These are phyloP conservation scores for Tiliqua scincoides DNA, from an alignment of 2,113 vertebrate species.

Conservation along the genomic window DNA sequence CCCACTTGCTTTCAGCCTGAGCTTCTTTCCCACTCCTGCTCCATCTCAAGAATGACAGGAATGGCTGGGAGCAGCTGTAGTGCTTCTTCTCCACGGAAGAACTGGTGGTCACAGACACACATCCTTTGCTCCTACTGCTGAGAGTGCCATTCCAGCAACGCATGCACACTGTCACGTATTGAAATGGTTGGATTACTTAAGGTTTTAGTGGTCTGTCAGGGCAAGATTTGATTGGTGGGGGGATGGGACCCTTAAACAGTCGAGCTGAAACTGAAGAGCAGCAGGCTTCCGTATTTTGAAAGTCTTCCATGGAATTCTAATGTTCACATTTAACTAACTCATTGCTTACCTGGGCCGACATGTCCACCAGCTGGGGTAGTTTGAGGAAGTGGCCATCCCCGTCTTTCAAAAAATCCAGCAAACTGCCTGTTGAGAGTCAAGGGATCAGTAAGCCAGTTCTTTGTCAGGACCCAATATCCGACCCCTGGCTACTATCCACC, in stretches of 20 bases:
- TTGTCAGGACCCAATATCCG: not conserved
- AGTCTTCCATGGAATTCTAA: not conserved
- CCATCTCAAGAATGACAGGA: no score
- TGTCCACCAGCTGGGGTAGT: constrained; percentile 94
- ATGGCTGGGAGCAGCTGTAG: no score
- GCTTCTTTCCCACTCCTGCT: no score
- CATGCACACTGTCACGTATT: no score
- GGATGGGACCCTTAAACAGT: not conserved
- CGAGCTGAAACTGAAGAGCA: no score
- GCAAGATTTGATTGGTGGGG: not conserved
- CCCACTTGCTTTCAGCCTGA: no score
- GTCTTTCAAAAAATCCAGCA: constrained; percentile 94
- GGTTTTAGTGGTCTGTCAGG: not conserved
- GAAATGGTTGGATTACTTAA: no score
- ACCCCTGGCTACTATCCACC: not conserved
- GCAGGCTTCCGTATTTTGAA: not conserved
- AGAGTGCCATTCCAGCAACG: no score
- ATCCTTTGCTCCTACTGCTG: no score
- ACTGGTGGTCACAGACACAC: no score
- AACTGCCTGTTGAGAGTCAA: constrained; percentile 80
- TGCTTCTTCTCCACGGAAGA: no score
- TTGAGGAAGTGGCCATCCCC: constrained; percentile 85
- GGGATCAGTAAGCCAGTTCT: not conserved
- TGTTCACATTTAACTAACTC: not conserved
- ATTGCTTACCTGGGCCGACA: constrained; percentile 90